Base-by-base conservation (phyloP, 2,888 invertebrate species). In the Tipula unca region DNA sequence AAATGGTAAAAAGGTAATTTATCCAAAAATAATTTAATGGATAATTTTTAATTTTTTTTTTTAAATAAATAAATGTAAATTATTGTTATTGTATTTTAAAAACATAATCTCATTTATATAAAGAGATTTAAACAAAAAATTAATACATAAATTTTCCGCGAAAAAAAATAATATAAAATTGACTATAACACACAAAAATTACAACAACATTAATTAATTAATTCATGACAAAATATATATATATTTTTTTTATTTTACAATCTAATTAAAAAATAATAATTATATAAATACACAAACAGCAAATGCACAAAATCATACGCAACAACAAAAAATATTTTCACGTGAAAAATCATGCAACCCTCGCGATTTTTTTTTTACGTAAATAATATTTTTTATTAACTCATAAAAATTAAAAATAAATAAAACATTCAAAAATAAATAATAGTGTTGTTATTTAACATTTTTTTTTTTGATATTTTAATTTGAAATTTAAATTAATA, bases 381-480 rank as follows among this genome's bases (percentile, higher is more conserved):
- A 20, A 69, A 69, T 69, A 20, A 48, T 48, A 48, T 17, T 48
- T 69, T 69, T 69, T 25, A 69, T n/a, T 25, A 69, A 69, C 69
- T 69, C 25, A 69, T 69, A 25, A 69, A 25, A 69, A 69, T 69
- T 69, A 69, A 69, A 48, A 48, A 25, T 69, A 69, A 20, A 69
- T 25, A 8, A 69, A 69, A 69, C 20, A 25, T 69, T 25, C 25
- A 69, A 10, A 69, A 69, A 20, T 69, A 69, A 25, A 69, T 69
- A 48, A 32, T 17, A 83, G 83, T 83, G 83, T 83, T 83, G 35
- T 83, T 83, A 32, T 83, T 32, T 83, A 35, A 32, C 29, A 83
- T 83, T 83, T n/a, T n/a, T n/a, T n/a, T n/a, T n/a, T n/a, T 83
- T 83, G 83, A 83, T 83, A 83, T 83, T 83, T 83, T 83, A 83